phyloP scores from a whole-genome alignment of 2,797 vertebrate genomes.

The Intellagama lesueurii region DNA sequence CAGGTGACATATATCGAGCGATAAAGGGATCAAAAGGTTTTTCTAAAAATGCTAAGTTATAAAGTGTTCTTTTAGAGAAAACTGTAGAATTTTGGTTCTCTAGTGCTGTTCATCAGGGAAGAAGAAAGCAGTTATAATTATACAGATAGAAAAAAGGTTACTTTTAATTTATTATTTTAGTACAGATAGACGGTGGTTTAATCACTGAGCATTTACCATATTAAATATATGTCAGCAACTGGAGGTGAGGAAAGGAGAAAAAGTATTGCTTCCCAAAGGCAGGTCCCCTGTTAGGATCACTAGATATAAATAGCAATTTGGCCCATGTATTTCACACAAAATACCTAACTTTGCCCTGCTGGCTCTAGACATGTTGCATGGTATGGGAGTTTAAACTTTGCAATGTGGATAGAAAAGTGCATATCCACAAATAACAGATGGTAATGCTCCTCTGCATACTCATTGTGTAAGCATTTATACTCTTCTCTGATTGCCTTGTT shows the following conservation, averaged over 20 bases:
- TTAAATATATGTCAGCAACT: not conserved
- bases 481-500: not conserved
- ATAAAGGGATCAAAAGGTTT: conserved; percentile 57
- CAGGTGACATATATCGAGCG: conserved; percentile 62
- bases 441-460: not conserved
- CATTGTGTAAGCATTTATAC: not conserved
- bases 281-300: not conserved
- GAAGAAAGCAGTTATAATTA: not conserved
- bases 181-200: not conserved
- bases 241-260: too few species aligned
- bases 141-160: not conserved
- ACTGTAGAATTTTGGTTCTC: not conserved
- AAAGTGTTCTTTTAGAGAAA: not conserved
- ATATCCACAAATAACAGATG: not conserved
- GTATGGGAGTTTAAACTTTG: not conserved
- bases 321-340: not conserved
- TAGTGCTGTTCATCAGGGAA: not conserved
- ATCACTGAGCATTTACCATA: not conserved
- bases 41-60: not conserved
- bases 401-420: not conserved
- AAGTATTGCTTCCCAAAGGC: not conserved
- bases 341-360: not conserved
- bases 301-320: not conserved
- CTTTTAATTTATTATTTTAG: not conserved
- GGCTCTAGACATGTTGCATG: not conserved